Base-by-base conservation (phyloP, 2,797 vertebrate species). In the Poliocrania exsul region DNA sequence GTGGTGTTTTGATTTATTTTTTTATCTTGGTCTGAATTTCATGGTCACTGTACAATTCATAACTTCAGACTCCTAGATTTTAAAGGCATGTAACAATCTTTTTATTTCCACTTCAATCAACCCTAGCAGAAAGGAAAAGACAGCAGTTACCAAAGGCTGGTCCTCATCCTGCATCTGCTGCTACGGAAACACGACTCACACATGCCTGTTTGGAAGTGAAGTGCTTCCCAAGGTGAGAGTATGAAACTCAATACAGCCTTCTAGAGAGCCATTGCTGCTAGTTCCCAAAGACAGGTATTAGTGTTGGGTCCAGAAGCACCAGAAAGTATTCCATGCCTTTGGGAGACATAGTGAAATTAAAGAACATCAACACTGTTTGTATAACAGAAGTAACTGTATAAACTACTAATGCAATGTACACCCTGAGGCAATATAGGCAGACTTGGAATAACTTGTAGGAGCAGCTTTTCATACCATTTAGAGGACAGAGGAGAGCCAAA, bases 341-440 rank as follows among this genome's bases (percentile, higher is more conserved):
- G 31, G 66, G 35, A 90, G 42, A 54, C 35, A 16, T 10, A 28
- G 79, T 15, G 47, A 90, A 81, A 78, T 92, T 71, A 65, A 74
- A 92, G 65, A 82, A 67, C 17, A 64, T 71, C 73, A 90, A 18
- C 57, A 78, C 42, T 47, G 47, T 89, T 94, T 91, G 74, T 42
- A 18, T 91, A 92, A 86, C 69, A 92, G 66, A 71, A 85, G 54
- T 81, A 89, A 79, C 51, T 54, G 23, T 61, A 79, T 87, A 92
- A 92, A 28, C 58, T 80, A n/a, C 51, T 62, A 74, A 77, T 61
- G 61, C 46, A 86, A 23, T 58, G 28, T 81, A 54, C 65, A 58
- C 50, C 79, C 87, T 60, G 37, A 92, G 86, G 84, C 62, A 84
- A 54, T 40, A 70, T 6, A 69, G 74, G 57, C 29, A 84, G 51